phyloP scores from a whole-genome alignment of 2,797 vertebrate species.

The Cercopithecus neglectus region DNA sequence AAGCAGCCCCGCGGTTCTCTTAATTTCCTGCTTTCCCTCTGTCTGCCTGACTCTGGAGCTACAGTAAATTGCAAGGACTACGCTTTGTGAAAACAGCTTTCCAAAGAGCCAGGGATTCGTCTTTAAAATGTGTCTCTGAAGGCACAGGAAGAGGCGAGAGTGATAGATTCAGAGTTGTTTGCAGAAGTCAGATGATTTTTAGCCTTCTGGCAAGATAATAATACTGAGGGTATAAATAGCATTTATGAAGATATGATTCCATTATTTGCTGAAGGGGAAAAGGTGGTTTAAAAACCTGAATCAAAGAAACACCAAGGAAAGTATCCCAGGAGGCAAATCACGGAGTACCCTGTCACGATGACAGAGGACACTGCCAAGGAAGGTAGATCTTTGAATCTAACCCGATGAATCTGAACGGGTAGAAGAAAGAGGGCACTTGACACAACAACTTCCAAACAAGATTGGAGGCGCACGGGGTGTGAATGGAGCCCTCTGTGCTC shows the following conservation, averaged over 20 bases:
- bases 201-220: neutral
- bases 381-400: neutral
- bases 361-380: neutral
- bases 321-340: neutral
- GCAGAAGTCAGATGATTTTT: neutral
- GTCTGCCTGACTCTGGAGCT: neutral
- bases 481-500: neutral
- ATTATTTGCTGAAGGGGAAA: conserved; percentile 24
- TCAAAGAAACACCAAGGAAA: neutral
- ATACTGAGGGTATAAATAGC: neutral
- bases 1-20: neutral
- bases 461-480: neutral
- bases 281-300: neutral
- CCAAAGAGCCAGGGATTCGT: neutral
- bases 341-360: neutral
- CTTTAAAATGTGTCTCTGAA: neutral
- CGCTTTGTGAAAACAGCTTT: neutral
- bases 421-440: neutral
- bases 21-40: neutral
- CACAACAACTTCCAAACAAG: neutral
- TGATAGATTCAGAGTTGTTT: neutral
- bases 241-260: conserved; percentile 31
- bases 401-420: neutral
- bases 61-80: neutral
- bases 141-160: neutral